Base-by-base conservation (phyloP, 2,797 vertebrate genomes). In the Pantherophis alleghaniensis region DNA sequence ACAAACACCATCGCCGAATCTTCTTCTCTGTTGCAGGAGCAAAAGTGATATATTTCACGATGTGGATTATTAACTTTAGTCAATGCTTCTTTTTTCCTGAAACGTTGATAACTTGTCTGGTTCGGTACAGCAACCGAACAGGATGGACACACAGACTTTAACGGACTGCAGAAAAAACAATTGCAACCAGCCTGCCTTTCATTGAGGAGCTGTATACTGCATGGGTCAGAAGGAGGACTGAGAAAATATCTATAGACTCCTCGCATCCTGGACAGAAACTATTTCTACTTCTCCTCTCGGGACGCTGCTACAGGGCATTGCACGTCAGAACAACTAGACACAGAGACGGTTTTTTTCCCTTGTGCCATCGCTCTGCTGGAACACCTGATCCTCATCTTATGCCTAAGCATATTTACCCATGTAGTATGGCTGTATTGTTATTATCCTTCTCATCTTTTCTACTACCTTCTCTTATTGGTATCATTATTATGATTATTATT, bases 1-100 rank as follows among this genome's bases (percentile, higher is more conserved):
- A 99, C 98, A 98, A 99, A 99, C 93, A 99, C 99, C 98, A 99
- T 99, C 26, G 99, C 98, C 3, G 99, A 99, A 96, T 99, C 99
- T 97, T 99, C 99, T 95, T 99, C 98, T n/a, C 99, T 99, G 96
- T 90, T 93, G 90, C 16, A 61, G 66, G 95, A 95, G n/a, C 47
- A 79, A 93, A 94, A 94, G 14, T 7, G 55, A 5, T 63, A 26
- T 22, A 28, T 22, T 95, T 95, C 91, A 95, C 60, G 32, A 0
- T 86, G n/a, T 69, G 11, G 55, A 66, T 92, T 69, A 87, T 91
- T 87, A 56, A 83, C 6, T 6, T 79, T 24, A 90, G 10, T 66
- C 55, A 16, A 89, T 22, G 61, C 5, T 53, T 13, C 26, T 1
- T 90, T 51, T 32, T 91, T 66, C 42, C 42, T 87, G 13, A 37